Evolutionary conservation across 1,140 invertebrate species (phyloP), one percentile per base, ranked within the genome.

Genomic region (Mercenaria mercenaria): DNA sequence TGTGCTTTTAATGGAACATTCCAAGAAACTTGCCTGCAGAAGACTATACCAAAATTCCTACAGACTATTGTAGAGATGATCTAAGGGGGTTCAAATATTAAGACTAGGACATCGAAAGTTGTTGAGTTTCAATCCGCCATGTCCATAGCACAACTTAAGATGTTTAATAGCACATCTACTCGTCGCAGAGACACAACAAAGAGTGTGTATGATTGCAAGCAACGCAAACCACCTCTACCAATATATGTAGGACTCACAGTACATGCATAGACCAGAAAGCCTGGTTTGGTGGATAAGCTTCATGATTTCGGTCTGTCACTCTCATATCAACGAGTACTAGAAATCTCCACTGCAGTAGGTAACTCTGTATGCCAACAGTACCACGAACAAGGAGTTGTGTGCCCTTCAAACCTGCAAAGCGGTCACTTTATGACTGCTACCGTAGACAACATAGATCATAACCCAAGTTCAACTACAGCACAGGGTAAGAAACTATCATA

Each of bases 381-480:
- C 79, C 4, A 59, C 10, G 67, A 76, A 56, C 69, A 91, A 43
- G 85, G 83, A 13, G 69, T 90, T 43, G 88, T 90, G 41, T 91
- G 90, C 90, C 85, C 88, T 64, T 18, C 88, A 64, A 56, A 41
- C 15, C 79, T 92, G 26, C 61, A 43, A n/a, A 67, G 81, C 72
- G 87, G 50, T 18, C 1, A 91, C 0, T 91, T 92, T 56, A 88
- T 69, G 15, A 92, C 86, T 37, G 59, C 76, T 32, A 74, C 88
- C 11, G n/a, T 92, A 41, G 90, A 93, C 76, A 92, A 93, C 64
- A 88, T 91, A 41, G 92, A 93, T 67, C 92, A 93, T 59, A 92
- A 93, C 85, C 93, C 91, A 18, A 67, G 85, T 34, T 79, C 89
- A 6, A 93, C 86, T 37, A 92, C 87, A 32, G 74, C 90, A 79